Conservation (phyloP, 2,113 vertebrate genomes). For the Datnioides undecimradiatus region DNA sequence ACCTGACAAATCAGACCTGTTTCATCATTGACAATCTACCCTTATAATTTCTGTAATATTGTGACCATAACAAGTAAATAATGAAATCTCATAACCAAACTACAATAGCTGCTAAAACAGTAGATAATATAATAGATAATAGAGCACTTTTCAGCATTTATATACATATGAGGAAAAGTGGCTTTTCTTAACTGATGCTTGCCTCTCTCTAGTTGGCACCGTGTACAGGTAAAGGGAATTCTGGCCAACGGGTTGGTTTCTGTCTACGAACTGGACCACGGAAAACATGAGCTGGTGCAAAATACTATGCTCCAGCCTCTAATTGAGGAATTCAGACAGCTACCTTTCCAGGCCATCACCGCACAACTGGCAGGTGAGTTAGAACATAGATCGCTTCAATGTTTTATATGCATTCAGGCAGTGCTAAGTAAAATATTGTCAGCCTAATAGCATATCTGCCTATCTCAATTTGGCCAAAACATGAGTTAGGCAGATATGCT, state of each 20-base stretch:
- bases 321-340: slow-evolving; percentile 87
- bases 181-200: neutral
- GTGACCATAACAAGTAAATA: neutral
- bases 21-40: neutral
- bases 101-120: neutral
- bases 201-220: slow-evolving; percentile 88
- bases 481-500: too few species aligned
- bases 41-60: neutral
- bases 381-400: neutral
- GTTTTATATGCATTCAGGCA: neutral
- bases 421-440: too few species aligned
- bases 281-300: slow-evolving; percentile 91
- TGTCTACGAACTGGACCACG: slow-evolving; percentile 93
- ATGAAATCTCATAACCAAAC: neutral
- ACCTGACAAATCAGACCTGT: neutral
- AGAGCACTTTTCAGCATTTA: too few species aligned
- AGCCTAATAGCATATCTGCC: too few species aligned
- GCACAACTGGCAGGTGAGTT: slow-evolving; percentile 92
- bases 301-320: slow-evolving; percentile 86
- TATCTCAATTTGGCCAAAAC: too few species aligned
- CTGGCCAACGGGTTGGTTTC: slow-evolving; percentile 90
- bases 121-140: neutral
- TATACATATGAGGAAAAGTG: too few species aligned
- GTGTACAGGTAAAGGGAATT: slow-evolving; percentile 91
- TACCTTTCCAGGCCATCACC: slow-evolving; percentile 93